A percentile compares a stretch with the other conserved stretches of the same genome.
These are phyloP conservation scores for Oncorhynchus gorbuscha DNA, from an alignment of 2,113 vertebrate genomes.

Conservation along the genomic window DNA sequence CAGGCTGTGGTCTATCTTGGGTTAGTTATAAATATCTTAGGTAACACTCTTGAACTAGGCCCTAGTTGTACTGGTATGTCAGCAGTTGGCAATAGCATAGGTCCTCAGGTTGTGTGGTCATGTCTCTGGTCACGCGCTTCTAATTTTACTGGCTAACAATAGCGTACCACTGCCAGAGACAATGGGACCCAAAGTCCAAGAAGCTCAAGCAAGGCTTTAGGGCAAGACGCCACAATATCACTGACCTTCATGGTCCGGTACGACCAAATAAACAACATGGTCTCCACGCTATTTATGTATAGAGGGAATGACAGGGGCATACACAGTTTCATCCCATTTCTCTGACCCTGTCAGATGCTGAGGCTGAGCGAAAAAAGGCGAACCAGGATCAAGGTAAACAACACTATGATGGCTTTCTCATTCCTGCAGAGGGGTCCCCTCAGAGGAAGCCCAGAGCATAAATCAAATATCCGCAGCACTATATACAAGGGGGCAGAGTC, in stretches of 20 bases:
- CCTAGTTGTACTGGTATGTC: neutral
- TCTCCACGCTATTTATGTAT: slow-evolving; percentile 4
- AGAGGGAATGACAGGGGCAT: neutral
- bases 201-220: slow-evolving; percentile 9
- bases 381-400: slow-evolving; percentile 57
- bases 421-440: slow-evolving; percentile 3
- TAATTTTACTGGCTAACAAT: neutral
- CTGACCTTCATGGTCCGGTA: slow-evolving; percentile 6
- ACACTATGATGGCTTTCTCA: slow-evolving; percentile 37
- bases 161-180: neutral
- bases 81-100: neutral
- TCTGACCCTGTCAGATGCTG: slow-evolving; percentile 25
- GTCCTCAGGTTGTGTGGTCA: neutral
- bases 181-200: neutral
- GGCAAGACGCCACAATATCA: neutral
- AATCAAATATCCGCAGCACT: slow-evolving; percentile 54
- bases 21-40: too few species aligned
- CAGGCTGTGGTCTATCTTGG: too few species aligned
- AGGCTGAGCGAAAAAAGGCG: slow-evolving; percentile 49
- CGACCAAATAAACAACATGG: slow-evolving; percentile 10
- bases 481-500: slow-evolving; percentile 3
- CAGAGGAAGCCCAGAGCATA: slow-evolving; percentile 35
- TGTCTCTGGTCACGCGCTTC: neutral
- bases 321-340: slow-evolving; percentile 30
- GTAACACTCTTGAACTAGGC: too few species aligned